These are phyloP conservation scores for Syngnathus floridae DNA, from an alignment of 2,113 vertebrate genomes.

Conservation along the genomic window DNA sequence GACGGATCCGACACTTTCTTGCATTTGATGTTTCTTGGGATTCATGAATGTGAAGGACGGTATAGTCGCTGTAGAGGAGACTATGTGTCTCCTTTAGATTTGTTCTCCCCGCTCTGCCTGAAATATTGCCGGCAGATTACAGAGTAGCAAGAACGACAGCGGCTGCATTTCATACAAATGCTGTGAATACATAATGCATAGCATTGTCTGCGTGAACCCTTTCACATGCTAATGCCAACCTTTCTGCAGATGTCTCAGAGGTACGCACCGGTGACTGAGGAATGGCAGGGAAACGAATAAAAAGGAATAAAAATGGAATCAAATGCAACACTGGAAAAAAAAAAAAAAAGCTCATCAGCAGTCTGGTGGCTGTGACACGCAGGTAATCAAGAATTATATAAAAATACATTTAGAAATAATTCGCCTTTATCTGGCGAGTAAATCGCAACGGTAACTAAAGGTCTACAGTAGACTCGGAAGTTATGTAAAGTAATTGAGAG, in stretches of 20 bases:
- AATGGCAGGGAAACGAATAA: slow-evolving; percentile 32
- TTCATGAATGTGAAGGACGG: slow-evolving; percentile 29
- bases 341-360: slow-evolving; percentile 29
- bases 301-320: slow-evolving; percentile 38
- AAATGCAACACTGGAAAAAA: slow-evolving; percentile 19
- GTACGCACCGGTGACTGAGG: slow-evolving; percentile 49
- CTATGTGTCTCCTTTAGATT: slow-evolving; percentile 42
- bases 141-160: slow-evolving; percentile 61
- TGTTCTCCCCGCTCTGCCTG: slow-evolving; percentile 42
- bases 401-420: slow-evolving; percentile 24
- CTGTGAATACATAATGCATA: slow-evolving; percentile 70
- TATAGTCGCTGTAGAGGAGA: slow-evolving; percentile 31
- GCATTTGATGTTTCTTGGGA: slow-evolving; percentile 57
- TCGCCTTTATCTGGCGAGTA: slow-evolving; percentile 26
- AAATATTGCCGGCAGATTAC: slow-evolving; percentile 65
- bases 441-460: slow-evolving; percentile 5
- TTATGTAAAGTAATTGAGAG: slow-evolving; percentile 18
- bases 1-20: slow-evolving; percentile 52
- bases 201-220: slow-evolving; percentile 67
- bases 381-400: slow-evolving; percentile 25
- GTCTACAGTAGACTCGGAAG: slow-evolving; percentile 34
- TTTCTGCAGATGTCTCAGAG: slow-evolving; percentile 66
- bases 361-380: slow-evolving; percentile 22
- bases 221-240: slow-evolving; percentile 73
- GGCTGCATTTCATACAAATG: slow-evolving; percentile 68